Conservation (phyloP, 2,797 vertebrate species). For the Nyctibius grandis region DNA sequence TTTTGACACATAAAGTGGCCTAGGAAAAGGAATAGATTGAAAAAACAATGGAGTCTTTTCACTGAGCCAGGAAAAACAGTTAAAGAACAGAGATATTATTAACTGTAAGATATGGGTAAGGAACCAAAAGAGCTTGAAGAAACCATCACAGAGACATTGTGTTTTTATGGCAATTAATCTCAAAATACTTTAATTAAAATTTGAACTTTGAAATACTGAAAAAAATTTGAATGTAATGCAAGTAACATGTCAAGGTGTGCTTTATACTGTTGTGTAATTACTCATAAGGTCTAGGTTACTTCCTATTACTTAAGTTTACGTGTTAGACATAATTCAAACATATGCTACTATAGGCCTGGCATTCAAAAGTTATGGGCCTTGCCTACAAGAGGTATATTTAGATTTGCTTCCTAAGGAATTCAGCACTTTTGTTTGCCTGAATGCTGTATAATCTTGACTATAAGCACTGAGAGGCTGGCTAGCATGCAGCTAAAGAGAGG, state of each 20-base stretch:
- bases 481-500: not conserved
- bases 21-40: not conserved
- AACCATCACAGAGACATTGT: not conserved
- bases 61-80: not conserved
- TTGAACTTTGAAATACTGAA: not conserved
- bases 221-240: not conserved
- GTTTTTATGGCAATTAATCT: not conserved
- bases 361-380: not conserved
- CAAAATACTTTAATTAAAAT: not conserved
- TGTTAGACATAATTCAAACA: not conserved
- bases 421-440: not conserved
- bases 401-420: not conserved
- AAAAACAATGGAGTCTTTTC: not conserved
- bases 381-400: not conserved
- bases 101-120: not conserved
- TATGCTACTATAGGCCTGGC: not conserved
- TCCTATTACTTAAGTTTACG: not conserved
- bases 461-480: not conserved
- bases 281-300: not conserved
- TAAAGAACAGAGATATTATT: not conserved
- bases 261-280: not conserved
- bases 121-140: not conserved
- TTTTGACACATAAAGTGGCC: not conserved
- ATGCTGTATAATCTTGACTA: not conserved
- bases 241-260: not conserved